A percentile compares a stretch with the other conserved stretches of the same genome.
Conservation (phyloP, 2,888 invertebrate species). For the Ephialtes manifestator region DNA sequence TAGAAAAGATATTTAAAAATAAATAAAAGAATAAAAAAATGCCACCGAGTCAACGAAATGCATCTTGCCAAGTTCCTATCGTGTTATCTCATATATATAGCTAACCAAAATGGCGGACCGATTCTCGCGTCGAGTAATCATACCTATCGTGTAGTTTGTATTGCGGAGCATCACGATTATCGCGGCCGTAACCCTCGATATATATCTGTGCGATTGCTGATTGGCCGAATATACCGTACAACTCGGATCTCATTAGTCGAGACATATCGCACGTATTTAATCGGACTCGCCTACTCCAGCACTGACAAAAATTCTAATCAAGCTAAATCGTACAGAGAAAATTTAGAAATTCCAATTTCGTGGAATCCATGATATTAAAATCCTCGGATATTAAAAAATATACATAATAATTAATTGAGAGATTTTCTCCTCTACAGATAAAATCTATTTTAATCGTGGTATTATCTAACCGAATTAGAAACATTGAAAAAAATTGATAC, state of each 20-base stretch:
- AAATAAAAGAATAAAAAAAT: constrained; percentile 22
- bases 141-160: constrained; percentile 8
- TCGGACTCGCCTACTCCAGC: constrained; percentile 39
- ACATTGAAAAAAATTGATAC: background rate
- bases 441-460: too few relatives aligned
- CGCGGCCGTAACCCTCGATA: constrained; percentile 31
- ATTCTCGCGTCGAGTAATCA: constrained; percentile 39
- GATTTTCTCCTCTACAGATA: too few relatives aligned
- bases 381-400: too few relatives aligned
- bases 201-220: constrained; percentile 37
- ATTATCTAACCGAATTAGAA: background rate
- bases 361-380: too few relatives aligned
- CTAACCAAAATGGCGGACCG: constrained; percentile 58
- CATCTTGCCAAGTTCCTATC: constrained; percentile 36
- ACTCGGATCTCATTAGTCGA: constrained; percentile 56
- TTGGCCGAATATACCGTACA: constrained; percentile 43
- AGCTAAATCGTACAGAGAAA: background rate
- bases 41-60: constrained; percentile 44
- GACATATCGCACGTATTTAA: constrained; percentile 17
- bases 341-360: background rate
- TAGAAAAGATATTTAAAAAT: background rate
- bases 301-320: background rate
- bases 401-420: too few relatives aligned
- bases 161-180: constrained; percentile 54
- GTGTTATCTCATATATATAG: constrained; percentile 48